These are phyloP conservation scores for Erythrolamprus reginae DNA, from an alignment of 2,113 vertebrate genomes.

Conservation along the genomic window DNA sequence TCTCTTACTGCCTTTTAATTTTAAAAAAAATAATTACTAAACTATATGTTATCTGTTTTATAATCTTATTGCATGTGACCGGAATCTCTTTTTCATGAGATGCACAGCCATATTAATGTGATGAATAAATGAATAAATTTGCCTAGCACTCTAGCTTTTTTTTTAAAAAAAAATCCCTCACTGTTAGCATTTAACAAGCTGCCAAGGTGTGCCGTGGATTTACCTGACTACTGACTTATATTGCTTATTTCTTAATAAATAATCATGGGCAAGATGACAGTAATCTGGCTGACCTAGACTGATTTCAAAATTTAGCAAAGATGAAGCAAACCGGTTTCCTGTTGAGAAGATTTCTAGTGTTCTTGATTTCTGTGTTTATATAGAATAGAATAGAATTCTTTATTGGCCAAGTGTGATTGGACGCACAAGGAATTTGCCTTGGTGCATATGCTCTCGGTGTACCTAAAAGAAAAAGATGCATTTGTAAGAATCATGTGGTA, in stretches of 20 bases:
- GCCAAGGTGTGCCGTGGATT: not conserved
- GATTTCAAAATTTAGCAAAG: not conserved
- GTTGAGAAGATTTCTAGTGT: not conserved
- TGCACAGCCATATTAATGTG: not conserved
- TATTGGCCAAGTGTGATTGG: too few species aligned
- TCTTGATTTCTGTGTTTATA: not conserved
- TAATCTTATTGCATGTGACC: not conserved
- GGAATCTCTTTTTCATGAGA: not conserved
- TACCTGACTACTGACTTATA: not conserved
- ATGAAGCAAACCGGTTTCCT: not conserved
- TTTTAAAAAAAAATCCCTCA: not conserved
- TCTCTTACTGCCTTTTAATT: not conserved
- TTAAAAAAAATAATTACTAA: not conserved
- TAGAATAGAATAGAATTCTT: too few species aligned
- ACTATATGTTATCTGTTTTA: not conserved
- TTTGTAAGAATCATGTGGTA: too few species aligned
- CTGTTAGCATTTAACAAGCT: not conserved
- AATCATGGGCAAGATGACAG: not conserved
- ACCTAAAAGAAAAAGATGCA: too few species aligned
- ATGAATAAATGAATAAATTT: not conserved
- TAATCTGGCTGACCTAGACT: not conserved
- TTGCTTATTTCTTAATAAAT: not conserved
- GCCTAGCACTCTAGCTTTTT: not conserved
- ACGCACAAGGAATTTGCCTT: too few species aligned
- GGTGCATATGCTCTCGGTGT: too few species aligned